Evolutionary conservation across 2,797 vertebrate genomes (phyloP), one percentile per base, ranked within the genome.

Genomic region (Champsocephalus esox): DNA sequence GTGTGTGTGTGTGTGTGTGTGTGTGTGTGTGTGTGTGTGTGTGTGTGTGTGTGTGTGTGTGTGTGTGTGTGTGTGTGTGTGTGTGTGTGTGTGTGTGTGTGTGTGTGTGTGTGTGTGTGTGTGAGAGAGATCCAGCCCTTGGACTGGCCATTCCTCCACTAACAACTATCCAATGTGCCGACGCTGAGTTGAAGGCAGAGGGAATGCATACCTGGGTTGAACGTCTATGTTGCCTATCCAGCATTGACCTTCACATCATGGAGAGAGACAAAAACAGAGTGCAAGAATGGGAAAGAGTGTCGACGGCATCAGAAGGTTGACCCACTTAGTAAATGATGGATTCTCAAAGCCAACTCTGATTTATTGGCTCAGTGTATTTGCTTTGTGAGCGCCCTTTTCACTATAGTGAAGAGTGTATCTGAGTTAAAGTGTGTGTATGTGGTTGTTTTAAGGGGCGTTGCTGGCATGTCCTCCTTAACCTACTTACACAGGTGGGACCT

Each of bases 271-370:
- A 61, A 74, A 58, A 67, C 51, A 9, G 58, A 64, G 57, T 59
- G 12, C 57, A 63, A 24, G 57, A 77, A 77, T 14, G 61, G 74
- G 70, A 73, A 46, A 76, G 69, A 79, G 75, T 77, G 91, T 84
- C 84, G 77, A 79, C 80, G 45, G 70, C 87, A 88, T 94, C 93
- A 91, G 88, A 94, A 90, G 84, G 88, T 77, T 94, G 95, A 94
- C 95, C 94, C 89, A 95, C 87, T 95, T 95, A 87, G 67, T 80
- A 70, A 88, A 89, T 91, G 90, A 94, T 93, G 90, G 92, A 93
- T 94, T 92, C 85, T 91, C 85, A 87, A 86, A 93, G 93, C 91
- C 87, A 78, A 44, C 52, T 84, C 92, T 92, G 94, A 95, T 94
- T 94, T 94, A 95, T 94, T 83, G 87, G 89, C 78, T 74, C 75